Conservation (phyloP, 1,140 invertebrate genomes). For the Leptinotarsa texana region DNA sequence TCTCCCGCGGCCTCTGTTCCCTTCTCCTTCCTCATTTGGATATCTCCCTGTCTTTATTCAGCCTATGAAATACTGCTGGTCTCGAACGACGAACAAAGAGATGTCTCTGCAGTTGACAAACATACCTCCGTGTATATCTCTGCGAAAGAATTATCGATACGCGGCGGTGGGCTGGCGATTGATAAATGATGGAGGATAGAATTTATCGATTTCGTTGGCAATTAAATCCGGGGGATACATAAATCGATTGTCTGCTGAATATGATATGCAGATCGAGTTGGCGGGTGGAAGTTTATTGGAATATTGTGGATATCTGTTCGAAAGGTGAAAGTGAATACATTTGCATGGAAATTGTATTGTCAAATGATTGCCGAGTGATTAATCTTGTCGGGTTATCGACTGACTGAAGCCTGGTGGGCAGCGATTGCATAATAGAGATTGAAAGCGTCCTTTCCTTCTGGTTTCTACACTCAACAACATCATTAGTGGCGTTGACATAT, state of each 20-base stretch:
- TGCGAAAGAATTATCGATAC: slow-evolving; percentile 6
- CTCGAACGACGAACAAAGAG: neutral
- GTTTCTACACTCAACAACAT: no score
- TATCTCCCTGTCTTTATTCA: neutral
- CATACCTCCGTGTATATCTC: neutral
- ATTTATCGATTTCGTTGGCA: slow-evolving; percentile 29
- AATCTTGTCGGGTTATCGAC: neutral
- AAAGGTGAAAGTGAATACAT: slow-evolving; percentile 8
- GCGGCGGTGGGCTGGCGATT: slow-evolving; percentile 4
- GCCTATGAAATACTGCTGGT: neutral
- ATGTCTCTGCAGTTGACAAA: slow-evolving; percentile 5
- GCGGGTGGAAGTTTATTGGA: slow-evolving; percentile 5
- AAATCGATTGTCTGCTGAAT: slow-evolving; percentile 21
- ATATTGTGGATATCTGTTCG: slow-evolving; percentile 5
- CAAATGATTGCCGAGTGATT: neutral
- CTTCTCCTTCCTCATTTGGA: neutral
- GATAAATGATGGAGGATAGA: slow-evolving; percentile 21
- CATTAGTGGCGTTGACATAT: no score
- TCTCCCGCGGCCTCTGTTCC: no score
- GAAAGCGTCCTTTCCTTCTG: neutral
- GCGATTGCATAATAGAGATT: neutral
- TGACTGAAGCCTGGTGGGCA: neutral
- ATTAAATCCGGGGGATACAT: slow-evolving; percentile 22
- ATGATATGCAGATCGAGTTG: slow-evolving; percentile 8
- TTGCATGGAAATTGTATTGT: slow-evolving; percentile 1